Base-by-base conservation (phyloP, 2,113 vertebrate genomes). In the Odontesthes bonariensis region DNA sequence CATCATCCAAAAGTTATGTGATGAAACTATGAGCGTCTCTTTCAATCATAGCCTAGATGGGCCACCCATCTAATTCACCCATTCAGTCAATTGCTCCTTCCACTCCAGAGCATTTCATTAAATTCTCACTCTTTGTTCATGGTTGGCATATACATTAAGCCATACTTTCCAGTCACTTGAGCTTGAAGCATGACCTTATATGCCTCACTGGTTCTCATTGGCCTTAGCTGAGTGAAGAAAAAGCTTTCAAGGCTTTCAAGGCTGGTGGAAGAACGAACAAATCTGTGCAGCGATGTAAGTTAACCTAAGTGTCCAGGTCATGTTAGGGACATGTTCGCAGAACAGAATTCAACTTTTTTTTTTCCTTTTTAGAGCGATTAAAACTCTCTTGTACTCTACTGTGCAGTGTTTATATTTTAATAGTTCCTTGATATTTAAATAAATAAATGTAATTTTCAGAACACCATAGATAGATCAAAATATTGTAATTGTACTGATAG, bases 161-260 rank as follows among this genome's bases (percentile, higher is more conserved):
- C 22, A 8, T 12, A 67, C 35, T 40, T 67, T 55, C 53, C 35
- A 54, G 33, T 22, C n/a, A 55, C 20, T 67, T 67, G 51, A 16
- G 20, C 38, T 55, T 42, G 27, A 14, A 67, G 52, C 38, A 19
- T 68, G 51, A 16, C 52, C 52, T 44, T 55, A 19, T 16, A 38
- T 55, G 65, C 65, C 10, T 68, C 35, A 44, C 65, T 68, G 35
- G 52, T 44, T 68, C 16, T 55, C 23, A 10, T 9, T 55, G 22
- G 65, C 32, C 20, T 22, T 19, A 55, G 38, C 35, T 44, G 51
- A 67, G 8, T 14, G 55, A 13, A 35, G 22, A 22, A 66, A 32
- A 20, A 55, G 52, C 47, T 55, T 68, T 38, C 51, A 40, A 67
- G 20, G 51, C 64, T 67, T 32, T 27, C 51, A 67, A 54, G 51